Conservation (phyloP, 2,113 vertebrate species). For the Tupaia tana region DNA sequence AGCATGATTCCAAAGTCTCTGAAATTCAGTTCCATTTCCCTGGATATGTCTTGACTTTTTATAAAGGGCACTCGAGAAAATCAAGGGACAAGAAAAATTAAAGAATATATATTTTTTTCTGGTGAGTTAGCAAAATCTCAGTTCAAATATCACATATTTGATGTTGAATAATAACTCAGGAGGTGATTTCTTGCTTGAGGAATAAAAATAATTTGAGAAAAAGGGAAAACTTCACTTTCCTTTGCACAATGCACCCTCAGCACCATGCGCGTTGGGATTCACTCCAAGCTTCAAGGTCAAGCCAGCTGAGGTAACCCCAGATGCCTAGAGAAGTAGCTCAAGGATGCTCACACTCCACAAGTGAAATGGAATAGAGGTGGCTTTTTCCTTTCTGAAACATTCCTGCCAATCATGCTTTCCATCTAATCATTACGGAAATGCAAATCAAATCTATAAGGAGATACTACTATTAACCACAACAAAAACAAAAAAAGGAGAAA, state of each 20-base stretch:
- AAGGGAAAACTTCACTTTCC: neutral
- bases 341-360: neutral
- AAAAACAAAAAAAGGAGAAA: too few species aligned
- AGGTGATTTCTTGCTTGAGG: slow-evolving; percentile 57
- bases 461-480: too few species aligned
- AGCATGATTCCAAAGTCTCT: slow-evolving; percentile 28
- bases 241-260: neutral
- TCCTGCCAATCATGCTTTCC: neutral
- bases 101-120: slow-evolving; percentile 52
- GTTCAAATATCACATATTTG: slow-evolving; percentile 60
- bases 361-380: neutral
- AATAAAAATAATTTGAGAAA: slow-evolving; percentile 56
- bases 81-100: slow-evolving; percentile 55
- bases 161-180: slow-evolving; percentile 70
- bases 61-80: slow-evolving; percentile 70
- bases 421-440: too few species aligned
- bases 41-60: slow-evolving; percentile 68
- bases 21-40: slow-evolving; percentile 46
- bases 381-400: neutral
- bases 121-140: slow-evolving; percentile 61
- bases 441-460: too few species aligned
- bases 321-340: neutral
- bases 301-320: neutral
- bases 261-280: slow-evolving; percentile 1
- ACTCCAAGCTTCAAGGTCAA: slow-evolving; percentile 9